Conservation (phyloP, 2,113 vertebrate species). For the Microcebus griseorufus region DNA sequence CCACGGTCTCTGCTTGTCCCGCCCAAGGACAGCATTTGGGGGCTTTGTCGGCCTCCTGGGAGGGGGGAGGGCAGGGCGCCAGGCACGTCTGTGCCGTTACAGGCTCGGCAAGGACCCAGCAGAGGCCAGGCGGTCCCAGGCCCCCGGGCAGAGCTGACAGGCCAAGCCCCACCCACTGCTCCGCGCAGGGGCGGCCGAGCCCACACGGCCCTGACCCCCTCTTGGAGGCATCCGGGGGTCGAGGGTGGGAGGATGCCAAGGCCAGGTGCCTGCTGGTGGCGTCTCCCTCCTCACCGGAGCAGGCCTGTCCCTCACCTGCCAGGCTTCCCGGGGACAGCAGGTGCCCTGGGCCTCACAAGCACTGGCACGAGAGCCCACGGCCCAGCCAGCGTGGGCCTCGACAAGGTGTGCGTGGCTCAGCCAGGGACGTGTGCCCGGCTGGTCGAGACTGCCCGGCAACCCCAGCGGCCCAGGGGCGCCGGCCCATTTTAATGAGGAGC, state of each 20-base stretch:
- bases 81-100: neutral
- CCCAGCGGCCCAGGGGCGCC: neutral
- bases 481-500: slow-evolving; percentile 17
- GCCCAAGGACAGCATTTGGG: neutral
- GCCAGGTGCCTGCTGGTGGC: neutral
- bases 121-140: rapidly evolving
- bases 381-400: neutral
- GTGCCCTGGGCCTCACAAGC: neutral
- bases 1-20: neutral
- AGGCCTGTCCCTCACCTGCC: neutral
- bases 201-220: neutral
- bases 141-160: neutral
- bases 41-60: neutral
- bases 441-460: neutral
- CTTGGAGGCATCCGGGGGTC: too few species aligned
- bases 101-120: neutral
- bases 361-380: neutral
- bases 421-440: neutral
- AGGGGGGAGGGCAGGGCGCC: neutral
- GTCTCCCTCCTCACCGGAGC: neutral
- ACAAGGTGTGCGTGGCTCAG: neutral
- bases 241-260: neutral
- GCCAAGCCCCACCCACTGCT: neutral
- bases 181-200: neutral
- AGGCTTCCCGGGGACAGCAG: neutral